Evolutionary conservation across 2,888 invertebrate genomes (phyloP), one percentile per base, ranked within the genome.

Genomic region (Priapulus caudatus): DNA sequence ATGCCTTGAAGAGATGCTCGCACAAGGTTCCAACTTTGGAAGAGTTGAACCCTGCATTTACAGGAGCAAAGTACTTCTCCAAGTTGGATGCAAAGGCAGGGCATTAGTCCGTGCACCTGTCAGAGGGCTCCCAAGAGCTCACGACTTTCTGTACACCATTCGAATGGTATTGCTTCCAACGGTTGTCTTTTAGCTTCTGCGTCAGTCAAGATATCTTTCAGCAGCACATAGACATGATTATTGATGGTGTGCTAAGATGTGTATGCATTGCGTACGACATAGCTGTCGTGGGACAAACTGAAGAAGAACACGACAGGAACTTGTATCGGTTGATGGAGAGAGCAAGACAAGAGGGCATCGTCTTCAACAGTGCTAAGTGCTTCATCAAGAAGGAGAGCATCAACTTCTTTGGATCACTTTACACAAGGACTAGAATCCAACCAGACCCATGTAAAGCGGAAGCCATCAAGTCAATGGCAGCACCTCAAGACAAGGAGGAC

Each of bases 151-250:
- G 23, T 2, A 56, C 52, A 1, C 56, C 56, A 1, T 56, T 55
- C 50, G 57, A 58, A 5, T 18, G 53, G 20, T 54, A 53, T 24
- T 54, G 54, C 15, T 57, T 48, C 43, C 16, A 18, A 15, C n/a
- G 53, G 16, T 48, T 59, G 1, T 54, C 57, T 2, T 59, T 58
- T 45, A 58, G 56, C 1, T 44, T 55, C 1, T 16, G 5, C 4
- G 48, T 53, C 2, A 43, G 45, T 5, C 55, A 54, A 23, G 57
- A 56, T 45, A 52, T 58, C 2, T 60, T 59, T 46, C 57, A 55
- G 4, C 20, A 46, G 5, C 21, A 23, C 16, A 52, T 59, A 48
- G 54, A 54, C 16, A 16, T 48, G 19, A 45, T 57, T 10, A 24
- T 59, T 16, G 56, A 56, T 19, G 46, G 51, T 1, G 18, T 55